phyloP scores from a whole-genome alignment of 1,140 invertebrate genomes.

The Himalopsyche phryganea region DNA sequence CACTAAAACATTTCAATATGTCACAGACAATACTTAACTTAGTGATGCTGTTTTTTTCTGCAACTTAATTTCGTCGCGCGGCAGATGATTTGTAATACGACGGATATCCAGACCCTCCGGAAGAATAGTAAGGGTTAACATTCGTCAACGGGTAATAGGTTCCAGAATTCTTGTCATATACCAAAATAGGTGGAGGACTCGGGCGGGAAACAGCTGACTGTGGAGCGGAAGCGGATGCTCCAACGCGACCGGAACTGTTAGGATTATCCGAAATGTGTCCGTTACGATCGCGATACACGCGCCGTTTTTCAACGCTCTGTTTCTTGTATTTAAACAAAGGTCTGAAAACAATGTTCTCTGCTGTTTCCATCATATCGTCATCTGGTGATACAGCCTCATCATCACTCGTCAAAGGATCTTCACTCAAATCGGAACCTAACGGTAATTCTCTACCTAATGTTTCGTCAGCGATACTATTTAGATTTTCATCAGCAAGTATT shows the following conservation, averaged over 20 bases:
- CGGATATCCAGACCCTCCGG: no score
- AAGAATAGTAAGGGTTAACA: not conserved
- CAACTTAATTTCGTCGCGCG: no score
- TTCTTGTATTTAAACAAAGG: conserved; percentile 29
- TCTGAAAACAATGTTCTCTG: conserved; percentile 30
- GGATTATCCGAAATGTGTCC: conserved; percentile 18
- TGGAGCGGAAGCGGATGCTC: no score
- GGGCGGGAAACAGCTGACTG: no score
- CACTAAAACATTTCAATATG: no score
- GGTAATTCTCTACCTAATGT: not conserved
- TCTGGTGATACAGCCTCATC: conserved; percentile 4
- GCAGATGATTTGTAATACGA: no score
- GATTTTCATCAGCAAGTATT: not conserved
- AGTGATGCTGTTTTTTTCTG: no score
- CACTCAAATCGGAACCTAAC: not conserved
- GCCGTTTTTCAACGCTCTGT: conserved; percentile 19
- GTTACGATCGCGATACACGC: conserved; percentile 19
- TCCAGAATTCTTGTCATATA: conserved; percentile 23
- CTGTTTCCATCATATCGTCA: conserved; percentile 23
- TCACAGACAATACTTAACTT: no score
- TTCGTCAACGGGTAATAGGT: conserved; percentile 18
- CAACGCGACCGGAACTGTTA: not conserved
- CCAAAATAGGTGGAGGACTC: conserved; percentile 18
- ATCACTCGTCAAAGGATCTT: not conserved
- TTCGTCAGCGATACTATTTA: not conserved